phyloP scores from a whole-genome alignment of 2,888 invertebrate genomes.

The Lapara coniferarum region DNA sequence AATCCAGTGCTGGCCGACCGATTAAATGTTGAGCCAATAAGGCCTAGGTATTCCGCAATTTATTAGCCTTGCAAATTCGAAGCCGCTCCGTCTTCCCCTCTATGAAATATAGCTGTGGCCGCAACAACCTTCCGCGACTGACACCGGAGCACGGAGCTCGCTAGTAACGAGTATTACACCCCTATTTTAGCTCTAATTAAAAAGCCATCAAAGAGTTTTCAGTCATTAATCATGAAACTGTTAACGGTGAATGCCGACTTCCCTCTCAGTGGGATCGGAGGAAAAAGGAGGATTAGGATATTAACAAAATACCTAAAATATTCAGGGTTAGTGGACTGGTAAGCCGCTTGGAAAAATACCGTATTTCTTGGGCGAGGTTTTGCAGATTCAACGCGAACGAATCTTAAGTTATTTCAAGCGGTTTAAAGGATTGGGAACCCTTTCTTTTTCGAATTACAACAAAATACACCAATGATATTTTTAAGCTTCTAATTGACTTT shows the following conservation, averaged over 20 bases:
- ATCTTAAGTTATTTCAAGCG: constrained; percentile 76
- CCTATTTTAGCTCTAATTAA: constrained; percentile 84
- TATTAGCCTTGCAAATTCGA: constrained; percentile 83
- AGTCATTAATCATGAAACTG: constrained; percentile 84
- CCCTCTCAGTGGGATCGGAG: constrained; percentile 62
- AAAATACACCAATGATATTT: constrained; percentile 74
- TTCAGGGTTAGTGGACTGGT: constrained; percentile 77
- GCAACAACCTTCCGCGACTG: constrained; percentile 67
- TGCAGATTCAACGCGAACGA: constrained; percentile 68
- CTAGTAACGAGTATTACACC: constrained; percentile 74
- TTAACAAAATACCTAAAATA: constrained; percentile 80
- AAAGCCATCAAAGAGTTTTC: constrained; percentile 84
- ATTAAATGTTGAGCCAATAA: constrained; percentile 79
- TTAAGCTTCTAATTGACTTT: constrained; percentile 77
- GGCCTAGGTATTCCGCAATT: constrained; percentile 81
- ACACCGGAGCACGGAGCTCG: constrained; percentile 43
- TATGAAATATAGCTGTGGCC: constrained; percentile 80
- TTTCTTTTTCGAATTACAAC: constrained; percentile 65
- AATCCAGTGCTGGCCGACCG: constrained; percentile 69
- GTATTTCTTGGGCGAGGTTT: constrained; percentile 61
- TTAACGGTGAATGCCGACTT: constrained; percentile 81
- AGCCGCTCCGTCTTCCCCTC: constrained; percentile 62
- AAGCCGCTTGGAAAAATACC: constrained; percentile 70
- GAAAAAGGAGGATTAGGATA: constrained; percentile 78
- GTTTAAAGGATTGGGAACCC: constrained; percentile 76